Evolutionary conservation across 1,140 invertebrate genomes (phyloP), one percentile per base, ranked within the genome.

Genomic region (Lasioglossum baleicum): DNA sequence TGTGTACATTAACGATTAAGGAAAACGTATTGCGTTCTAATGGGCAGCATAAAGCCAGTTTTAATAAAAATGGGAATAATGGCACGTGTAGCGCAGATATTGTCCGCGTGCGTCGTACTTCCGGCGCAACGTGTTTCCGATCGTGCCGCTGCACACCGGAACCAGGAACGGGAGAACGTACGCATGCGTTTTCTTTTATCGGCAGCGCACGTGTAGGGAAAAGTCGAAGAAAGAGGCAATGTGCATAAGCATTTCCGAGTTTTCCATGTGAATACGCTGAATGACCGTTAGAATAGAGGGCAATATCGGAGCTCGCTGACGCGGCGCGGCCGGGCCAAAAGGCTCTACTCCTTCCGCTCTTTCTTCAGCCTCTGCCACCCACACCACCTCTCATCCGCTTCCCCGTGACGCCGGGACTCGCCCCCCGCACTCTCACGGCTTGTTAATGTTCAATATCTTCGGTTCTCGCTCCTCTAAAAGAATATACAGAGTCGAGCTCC

Each of bases 271-370:
- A 76, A 76, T 74, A 80, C 56, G 56, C 17, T 22, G 73, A 77
- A 70, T 72, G 75, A 72, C 76, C 75, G 42, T 77, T 70, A 70
- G 48, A 26, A 61, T 53, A 65, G 35, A 60, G 15, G 53, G 66
- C 63, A 76, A 81, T 81, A 81, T 83, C 72, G 72, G 61, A 64
- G 63, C 68, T 80, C 42, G 82, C 82, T 83, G 82, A 83, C 82
- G 73, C 22, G 42, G 82, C 73, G 64, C 35, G 35, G 35, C 35
- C 3, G 3, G 65, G 17, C 79, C 48, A 26, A 66, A 48, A 40
- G 56, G 51, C 6, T 65, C 44, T 17, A 17, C 44, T 44, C 31
- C 7, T 20, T 44, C 11, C 53, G 26, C 71, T 51, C 71, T 51
- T 75, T n/a, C 26, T 22, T 26, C 26, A 68, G 60, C 31, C 7